phyloP scores from a whole-genome alignment of 2,888 invertebrate genomes.

The Eustalomyia histrio region DNA sequence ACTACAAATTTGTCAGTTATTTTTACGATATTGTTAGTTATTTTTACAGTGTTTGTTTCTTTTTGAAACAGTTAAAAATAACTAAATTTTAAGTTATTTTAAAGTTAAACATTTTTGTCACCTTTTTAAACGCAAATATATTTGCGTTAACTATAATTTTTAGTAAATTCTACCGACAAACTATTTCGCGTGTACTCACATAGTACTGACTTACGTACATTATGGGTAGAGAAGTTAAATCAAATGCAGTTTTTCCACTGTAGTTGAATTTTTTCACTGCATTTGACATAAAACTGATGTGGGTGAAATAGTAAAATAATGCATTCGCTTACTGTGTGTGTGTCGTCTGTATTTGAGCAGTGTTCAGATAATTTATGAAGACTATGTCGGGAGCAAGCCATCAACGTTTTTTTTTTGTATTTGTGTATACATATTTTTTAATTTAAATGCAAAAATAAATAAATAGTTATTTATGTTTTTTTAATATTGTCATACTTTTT shows the following conservation, averaged over 20 bases:
- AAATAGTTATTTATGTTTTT: too few relatives aligned
- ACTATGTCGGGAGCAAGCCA: neutral
- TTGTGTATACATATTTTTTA: neutral
- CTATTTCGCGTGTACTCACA: too few relatives aligned
- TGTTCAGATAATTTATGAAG: neutral
- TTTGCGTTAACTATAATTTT: too few relatives aligned
- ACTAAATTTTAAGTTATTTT: too few relatives aligned
- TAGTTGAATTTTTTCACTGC: slow-evolving; percentile 1
- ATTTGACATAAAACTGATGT: slow-evolving; percentile 51
- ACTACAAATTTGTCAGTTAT: too few relatives aligned
- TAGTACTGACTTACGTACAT: neutral
- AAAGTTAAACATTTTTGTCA: too few relatives aligned
- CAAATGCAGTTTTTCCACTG: slow-evolving; percentile 35
- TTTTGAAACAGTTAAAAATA: too few relatives aligned
- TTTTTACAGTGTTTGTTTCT: too few relatives aligned
- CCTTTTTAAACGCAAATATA: too few relatives aligned
- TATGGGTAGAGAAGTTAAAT: neutral
- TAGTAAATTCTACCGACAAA: too few relatives aligned
- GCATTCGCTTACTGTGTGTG: neutral
- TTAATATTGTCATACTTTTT: too few relatives aligned
- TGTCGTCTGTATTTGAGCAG: neutral
- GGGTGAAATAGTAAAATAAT: slow-evolving; percentile 38
- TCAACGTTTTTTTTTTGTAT: neutral
- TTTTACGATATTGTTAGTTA: too few relatives aligned
- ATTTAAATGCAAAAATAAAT: neutral